Evolutionary conservation across 2,113 vertebrate species (phyloP).

Genomic region (Tursiops truncatus): DNA sequence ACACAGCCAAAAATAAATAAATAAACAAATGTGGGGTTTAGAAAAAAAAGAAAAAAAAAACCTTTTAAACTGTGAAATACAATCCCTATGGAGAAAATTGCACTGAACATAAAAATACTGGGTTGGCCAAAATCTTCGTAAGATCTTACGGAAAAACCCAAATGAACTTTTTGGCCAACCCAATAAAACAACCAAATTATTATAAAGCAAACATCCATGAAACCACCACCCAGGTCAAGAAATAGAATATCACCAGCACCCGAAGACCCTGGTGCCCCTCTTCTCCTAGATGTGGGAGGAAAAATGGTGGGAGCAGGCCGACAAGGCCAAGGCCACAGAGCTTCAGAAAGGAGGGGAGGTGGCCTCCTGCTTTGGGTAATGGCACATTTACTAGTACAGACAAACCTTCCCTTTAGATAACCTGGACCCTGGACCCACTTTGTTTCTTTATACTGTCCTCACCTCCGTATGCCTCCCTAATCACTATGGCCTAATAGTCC

Average conservation of each 20-base stretch:
- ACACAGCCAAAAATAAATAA: no score
- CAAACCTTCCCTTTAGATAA: background rate
- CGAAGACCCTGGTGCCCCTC: background rate
- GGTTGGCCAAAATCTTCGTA: no score
- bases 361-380: background rate
- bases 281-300: background rate
- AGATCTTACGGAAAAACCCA: no score
- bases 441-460: background rate
- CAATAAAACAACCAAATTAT: background rate
- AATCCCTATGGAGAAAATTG: background rate
- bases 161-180: no score
- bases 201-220: background rate
- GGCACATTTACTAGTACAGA: no score
- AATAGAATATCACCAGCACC: background rate
- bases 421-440: background rate
- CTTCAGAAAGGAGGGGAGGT: background rate
- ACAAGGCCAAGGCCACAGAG: background rate
- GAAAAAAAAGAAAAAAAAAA: background rate
- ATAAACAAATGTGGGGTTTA: no score
- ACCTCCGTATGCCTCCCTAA: background rate
- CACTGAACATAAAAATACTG: background rate
- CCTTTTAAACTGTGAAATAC: background rate
- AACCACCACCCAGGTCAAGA: background rate
- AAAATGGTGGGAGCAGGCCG: rapidly evolving
- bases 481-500: background rate